Evolutionary conservation across 2,113 vertebrate genomes (phyloP).

Genomic region (Marcusenius ussheri): DNA sequence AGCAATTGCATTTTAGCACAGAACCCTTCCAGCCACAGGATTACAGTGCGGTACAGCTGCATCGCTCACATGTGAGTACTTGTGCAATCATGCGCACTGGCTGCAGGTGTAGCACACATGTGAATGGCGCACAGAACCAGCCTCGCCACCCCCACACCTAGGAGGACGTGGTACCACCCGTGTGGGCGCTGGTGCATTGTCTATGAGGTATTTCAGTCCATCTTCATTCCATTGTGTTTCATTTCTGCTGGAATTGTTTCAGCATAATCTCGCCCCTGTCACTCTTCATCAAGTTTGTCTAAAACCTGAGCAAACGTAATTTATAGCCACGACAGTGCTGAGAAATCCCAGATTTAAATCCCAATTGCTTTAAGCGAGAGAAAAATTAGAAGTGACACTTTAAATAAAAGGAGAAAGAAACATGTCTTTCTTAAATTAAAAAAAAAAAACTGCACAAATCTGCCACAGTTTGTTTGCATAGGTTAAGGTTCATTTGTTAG

Average conservation of each 20-base stretch:
- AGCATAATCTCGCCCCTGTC: background rate
- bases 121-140: background rate
- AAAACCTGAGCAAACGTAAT: slow-evolving; percentile 20
- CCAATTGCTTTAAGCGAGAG: slow-evolving; percentile 17
- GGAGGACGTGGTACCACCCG: too few species aligned
- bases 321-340: slow-evolving; percentile 17
- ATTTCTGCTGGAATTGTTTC: slow-evolving; percentile 8
- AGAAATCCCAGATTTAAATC: slow-evolving; percentile 19
- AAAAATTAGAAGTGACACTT: slow-evolving; percentile 20
- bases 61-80: background rate
- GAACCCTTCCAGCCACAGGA: background rate
- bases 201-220: background rate
- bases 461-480: background rate
- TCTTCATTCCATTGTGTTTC: slow-evolving; percentile 1
- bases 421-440: background rate
- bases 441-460: background rate
- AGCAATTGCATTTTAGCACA: background rate
- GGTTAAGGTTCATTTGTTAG: background rate
- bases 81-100: background rate
- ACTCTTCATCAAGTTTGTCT: slow-evolving; percentile 16
- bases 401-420: background rate
- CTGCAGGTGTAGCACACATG: background rate
- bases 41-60: background rate
- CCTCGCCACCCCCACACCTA: background rate
- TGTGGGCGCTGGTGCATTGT: background rate